Evolutionary conservation across 2,113 vertebrate species (phyloP).

Genomic region (rabbit (Oryctolagus cuniculus)): DNA sequence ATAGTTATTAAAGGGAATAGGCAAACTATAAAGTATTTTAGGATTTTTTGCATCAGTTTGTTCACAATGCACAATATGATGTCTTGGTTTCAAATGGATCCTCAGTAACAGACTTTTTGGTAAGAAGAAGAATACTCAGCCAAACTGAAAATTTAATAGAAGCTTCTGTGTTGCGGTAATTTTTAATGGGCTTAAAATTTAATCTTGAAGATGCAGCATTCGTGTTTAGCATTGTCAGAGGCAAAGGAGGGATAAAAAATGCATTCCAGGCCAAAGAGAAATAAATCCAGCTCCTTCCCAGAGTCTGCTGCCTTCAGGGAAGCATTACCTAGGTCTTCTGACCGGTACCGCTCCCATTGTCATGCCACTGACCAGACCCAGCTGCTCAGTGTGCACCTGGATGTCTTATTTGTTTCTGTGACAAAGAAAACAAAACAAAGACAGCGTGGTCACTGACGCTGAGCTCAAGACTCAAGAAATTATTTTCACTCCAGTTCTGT

Average conservation of each 20-base stretch:
- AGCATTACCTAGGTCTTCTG: neutral
- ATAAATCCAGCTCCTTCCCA: neutral
- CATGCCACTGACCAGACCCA: neutral
- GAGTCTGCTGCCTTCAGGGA: neutral
- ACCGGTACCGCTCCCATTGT: neutral
- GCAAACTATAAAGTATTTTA: neutral
- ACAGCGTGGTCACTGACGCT: neutral
- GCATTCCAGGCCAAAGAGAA: neutral
- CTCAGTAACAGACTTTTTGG: neutral
- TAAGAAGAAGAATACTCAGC: neutral
- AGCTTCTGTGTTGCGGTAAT: neutral
- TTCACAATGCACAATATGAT: neutral
- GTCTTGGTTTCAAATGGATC: neutral
- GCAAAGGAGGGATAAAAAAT: neutral
- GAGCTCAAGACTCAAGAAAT: neutral
- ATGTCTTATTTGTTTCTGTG: neutral
- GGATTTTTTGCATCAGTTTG: neutral
- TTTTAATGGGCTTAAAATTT: constrained; percentile 65
- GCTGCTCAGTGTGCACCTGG: neutral
- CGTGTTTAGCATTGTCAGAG: neutral
- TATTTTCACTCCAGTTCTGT: neutral
- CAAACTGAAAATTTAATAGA: constrained; percentile 54
- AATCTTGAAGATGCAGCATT: constrained; percentile 13
- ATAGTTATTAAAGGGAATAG: neutral
- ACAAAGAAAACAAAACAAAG: neutral